Conservation (phyloP, 1,140 invertebrate genomes). For the Heliconius hermathena region DNA sequence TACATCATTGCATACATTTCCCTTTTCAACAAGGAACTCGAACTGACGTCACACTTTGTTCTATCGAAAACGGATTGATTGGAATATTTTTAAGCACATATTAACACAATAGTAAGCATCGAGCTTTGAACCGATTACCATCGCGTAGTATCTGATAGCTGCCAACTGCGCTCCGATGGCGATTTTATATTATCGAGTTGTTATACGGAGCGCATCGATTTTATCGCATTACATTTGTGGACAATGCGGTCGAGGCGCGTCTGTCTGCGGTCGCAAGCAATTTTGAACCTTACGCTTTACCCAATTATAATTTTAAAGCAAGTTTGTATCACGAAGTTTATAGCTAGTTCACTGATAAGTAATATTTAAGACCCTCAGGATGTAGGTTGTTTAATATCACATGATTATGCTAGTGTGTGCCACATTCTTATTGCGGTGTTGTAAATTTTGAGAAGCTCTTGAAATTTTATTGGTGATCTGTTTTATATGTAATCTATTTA, state of each 20-base stretch:
- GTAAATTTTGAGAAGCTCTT: neutral
- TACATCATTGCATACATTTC: too few species aligned
- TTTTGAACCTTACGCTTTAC: constrained; percentile 46
- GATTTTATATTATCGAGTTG: constrained; percentile 55
- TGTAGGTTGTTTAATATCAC: constrained; percentile 1
- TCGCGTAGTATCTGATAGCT: neutral
- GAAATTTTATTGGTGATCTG: neutral
- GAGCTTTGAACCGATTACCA: neutral
- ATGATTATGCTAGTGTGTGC: neutral
- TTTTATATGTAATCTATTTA: neutral
- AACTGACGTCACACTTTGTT: too few species aligned
- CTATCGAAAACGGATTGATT: too few species aligned
- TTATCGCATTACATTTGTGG: constrained; percentile 53
- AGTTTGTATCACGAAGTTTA: constrained; percentile 19
- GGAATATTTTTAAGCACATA: too few species aligned
- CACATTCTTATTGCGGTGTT: neutral
- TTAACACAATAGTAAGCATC: too few species aligned
- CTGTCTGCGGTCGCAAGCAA: constrained; percentile 51
- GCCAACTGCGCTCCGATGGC: constrained; percentile 35
- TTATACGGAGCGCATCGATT: constrained; percentile 49
- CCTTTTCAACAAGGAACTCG: too few species aligned
- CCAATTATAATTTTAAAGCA: constrained; percentile 38
- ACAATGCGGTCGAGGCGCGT: constrained; percentile 48
- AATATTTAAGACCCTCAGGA: constrained; percentile 12
- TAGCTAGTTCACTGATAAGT: constrained; percentile 9